Evolutionary conservation across 2,888 invertebrate species (phyloP).

Genomic region (Drosophila conformis): DNA sequence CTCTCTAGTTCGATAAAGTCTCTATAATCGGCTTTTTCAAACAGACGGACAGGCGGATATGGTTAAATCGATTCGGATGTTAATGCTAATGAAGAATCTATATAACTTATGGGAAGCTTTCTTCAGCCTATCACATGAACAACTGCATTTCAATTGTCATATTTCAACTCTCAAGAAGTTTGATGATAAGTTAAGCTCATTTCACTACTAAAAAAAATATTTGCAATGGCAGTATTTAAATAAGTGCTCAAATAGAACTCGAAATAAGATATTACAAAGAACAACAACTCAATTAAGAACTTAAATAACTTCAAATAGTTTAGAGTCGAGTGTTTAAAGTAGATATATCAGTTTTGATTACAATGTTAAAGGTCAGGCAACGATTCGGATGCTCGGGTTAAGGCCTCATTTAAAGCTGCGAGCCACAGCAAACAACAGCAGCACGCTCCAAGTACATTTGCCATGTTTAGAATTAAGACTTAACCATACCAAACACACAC

Average conservation of each 20-base stretch:
- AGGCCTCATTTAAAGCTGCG: slow-evolving; percentile 63
- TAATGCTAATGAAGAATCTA: neutral
- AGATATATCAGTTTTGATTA: slow-evolving; percentile 59
- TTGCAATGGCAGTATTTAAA: no score
- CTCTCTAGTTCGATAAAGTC: neutral
- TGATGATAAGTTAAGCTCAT: no score
- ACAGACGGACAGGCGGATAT: neutral
- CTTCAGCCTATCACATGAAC: neutral
- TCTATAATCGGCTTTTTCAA: neutral
- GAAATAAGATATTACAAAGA: neutral
- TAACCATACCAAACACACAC: slow-evolving; percentile 43
- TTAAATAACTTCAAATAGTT: neutral
- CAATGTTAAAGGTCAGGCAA: slow-evolving; percentile 67
- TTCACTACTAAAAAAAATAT: no score
- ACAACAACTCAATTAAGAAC: neutral
- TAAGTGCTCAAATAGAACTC: no score
- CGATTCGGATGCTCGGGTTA: slow-evolving; percentile 59
- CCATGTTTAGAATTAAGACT: slow-evolving; percentile 80
- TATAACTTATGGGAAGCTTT: neutral
- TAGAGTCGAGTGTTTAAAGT: slow-evolving; percentile 5
- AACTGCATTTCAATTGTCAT: neutral
- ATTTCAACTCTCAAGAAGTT: no score
- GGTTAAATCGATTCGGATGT: neutral
- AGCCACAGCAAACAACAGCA: slow-evolving; percentile 47
- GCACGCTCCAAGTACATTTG: slow-evolving; percentile 78